Conservation (phyloP, 2,797 vertebrate genomes). For the Acanthiza pusilla region DNA sequence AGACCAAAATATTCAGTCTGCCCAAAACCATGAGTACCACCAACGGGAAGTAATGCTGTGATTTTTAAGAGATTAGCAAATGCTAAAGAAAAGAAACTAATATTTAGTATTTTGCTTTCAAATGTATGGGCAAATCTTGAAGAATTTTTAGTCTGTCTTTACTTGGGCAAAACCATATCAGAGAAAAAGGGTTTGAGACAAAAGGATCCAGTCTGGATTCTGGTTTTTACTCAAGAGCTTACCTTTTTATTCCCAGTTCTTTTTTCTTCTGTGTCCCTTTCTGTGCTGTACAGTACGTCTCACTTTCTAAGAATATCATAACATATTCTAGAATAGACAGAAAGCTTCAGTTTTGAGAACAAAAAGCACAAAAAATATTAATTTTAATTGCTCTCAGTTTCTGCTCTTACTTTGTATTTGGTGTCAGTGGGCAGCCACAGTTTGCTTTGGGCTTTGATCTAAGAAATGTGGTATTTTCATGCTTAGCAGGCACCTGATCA, state of each 20-base stretch:
- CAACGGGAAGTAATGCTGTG: not conserved
- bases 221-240: not conserved
- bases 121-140: not conserved
- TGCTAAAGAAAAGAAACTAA: not conserved
- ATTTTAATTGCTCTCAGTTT: not conserved
- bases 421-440: not conserved
- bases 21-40: not conserved
- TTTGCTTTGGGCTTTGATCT: not conserved
- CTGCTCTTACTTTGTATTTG: not conserved
- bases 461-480: not conserved
- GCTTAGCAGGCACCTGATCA: not conserved
- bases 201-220: not conserved
- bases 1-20: not conserved
- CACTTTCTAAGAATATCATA: not conserved
- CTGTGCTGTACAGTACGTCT: not conserved
- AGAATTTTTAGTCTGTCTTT: not conserved
- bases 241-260: not conserved
- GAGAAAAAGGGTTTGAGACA: not conserved
- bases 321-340: conserved; percentile 21
- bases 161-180: not conserved
- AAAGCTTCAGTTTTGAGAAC: not conserved
- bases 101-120: not conserved
- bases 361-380: not conserved
- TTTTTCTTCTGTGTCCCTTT: not conserved
- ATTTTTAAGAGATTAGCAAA: not conserved